Conservation (phyloP, 2,113 vertebrate genomes). For the Apodemus speciosus region DNA sequence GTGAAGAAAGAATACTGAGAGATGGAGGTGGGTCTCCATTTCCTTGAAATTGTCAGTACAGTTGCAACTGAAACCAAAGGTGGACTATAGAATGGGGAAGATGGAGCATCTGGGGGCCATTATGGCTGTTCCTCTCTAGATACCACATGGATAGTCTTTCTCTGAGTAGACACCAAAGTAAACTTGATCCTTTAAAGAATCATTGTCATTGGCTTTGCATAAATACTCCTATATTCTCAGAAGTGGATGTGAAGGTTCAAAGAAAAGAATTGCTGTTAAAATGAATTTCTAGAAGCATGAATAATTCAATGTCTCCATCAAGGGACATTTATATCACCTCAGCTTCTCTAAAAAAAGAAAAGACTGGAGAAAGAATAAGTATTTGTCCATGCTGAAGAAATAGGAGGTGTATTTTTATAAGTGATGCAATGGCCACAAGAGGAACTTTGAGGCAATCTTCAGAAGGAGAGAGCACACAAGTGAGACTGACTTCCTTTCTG, state of each 20-base stretch:
- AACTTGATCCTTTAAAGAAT: neutral
- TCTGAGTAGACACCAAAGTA: neutral
- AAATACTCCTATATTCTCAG: constrained; percentile 53
- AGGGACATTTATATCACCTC: constrained; percentile 57
- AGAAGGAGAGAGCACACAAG: constrained; percentile 19
- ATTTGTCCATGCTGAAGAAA: constrained; percentile 73
- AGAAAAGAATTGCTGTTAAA: constrained; percentile 63
- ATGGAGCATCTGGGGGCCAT: neutral
- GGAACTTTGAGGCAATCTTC: constrained; percentile 42
- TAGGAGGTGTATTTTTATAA: constrained; percentile 67
- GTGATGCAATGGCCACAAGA: constrained; percentile 43
- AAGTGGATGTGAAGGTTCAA: constrained; percentile 56
- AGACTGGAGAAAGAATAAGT: constrained; percentile 52
- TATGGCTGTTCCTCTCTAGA: neutral
- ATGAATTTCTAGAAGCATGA: constrained; percentile 56
- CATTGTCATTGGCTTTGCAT: neutral
- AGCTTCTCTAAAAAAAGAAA: constrained; percentile 70
- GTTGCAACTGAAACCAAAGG: neutral
- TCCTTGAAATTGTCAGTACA: neutral
- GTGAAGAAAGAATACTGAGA: neutral
- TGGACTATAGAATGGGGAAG: neutral
- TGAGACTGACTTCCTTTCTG: constrained; percentile 42
- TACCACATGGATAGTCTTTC: neutral
- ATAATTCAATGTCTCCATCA: constrained; percentile 58
- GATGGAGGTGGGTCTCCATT: neutral